Percentiles rank a stretch among this genome's conserved stretches.
phyloP scores from a whole-genome alignment of 2,113 vertebrate genomes.

The Anolis carolinensis region DNA sequence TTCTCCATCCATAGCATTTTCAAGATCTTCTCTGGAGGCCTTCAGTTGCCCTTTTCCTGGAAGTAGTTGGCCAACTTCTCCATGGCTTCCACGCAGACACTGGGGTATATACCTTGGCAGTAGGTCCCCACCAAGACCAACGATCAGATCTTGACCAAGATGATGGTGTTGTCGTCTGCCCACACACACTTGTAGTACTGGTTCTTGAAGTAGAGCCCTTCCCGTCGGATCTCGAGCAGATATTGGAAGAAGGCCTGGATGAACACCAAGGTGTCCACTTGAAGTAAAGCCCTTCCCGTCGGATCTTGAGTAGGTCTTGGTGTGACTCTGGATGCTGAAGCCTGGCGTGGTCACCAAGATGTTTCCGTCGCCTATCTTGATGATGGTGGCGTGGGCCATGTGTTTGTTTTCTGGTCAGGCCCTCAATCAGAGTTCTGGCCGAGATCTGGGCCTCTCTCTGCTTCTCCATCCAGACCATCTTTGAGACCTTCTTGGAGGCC shows the following conservation, averaged over 20 bases:
- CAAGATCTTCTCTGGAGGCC: neutral
- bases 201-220: conserved; percentile 1
- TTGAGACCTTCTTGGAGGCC: too few species aligned
- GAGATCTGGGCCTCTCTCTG: too few species aligned
- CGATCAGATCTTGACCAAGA: conserved; percentile 72
- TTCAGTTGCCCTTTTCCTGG: conserved; percentile 15
- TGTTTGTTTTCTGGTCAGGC: conserved; percentile 14
- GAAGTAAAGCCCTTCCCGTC: too few species aligned
- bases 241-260: conserved; percentile 17
- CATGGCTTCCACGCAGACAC: conserved; percentile 81
- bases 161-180: conserved; percentile 38
- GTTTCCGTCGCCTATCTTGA: neutral
- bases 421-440: neutral
- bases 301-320: too few species aligned
- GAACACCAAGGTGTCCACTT: too few species aligned
- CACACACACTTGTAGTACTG: neutral
- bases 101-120: conserved; percentile 76
- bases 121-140: conserved; percentile 79
- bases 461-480: too few species aligned
- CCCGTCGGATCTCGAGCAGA: neutral
- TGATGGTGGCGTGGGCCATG: neutral
- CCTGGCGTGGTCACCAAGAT: neutral
- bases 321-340: neutral
- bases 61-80: conserved; percentile 77
- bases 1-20: too few species aligned